Evolutionary conservation across 2,888 invertebrate species (phyloP).

Genomic region (Lasioglossum morio): DNA sequence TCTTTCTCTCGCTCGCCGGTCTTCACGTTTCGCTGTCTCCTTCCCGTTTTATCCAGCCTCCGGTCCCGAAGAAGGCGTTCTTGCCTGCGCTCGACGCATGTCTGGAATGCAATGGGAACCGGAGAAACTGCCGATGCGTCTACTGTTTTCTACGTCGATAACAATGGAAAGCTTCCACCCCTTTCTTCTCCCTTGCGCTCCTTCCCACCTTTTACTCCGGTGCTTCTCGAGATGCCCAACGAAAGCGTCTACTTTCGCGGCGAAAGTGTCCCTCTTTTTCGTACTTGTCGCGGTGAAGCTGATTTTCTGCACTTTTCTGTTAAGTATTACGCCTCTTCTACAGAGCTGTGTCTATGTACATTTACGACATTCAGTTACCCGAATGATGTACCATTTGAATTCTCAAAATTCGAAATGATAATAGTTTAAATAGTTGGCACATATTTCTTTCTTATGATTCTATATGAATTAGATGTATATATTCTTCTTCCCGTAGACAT

Average conservation of each 20-base stretch:
- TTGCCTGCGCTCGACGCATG: slow-evolving; percentile 21
- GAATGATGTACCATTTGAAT: neutral
- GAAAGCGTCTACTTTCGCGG: neutral
- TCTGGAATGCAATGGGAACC: slow-evolving; percentile 32
- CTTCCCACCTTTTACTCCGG: neutral
- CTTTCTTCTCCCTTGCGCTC: neutral
- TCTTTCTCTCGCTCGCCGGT: neutral
- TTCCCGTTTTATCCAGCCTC: neutral
- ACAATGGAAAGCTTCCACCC: neutral
- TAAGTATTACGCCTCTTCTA: neutral
- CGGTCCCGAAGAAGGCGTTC: neutral
- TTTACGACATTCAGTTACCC: neutral
- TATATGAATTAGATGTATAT: too few relatives aligned
- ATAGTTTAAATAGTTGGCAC: neutral
- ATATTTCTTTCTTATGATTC: neutral
- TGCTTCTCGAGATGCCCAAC: neutral
- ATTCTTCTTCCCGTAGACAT: neutral
- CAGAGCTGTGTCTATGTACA: neutral
- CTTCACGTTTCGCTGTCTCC: neutral
- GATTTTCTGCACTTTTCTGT: neutral
- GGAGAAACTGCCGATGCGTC: slow-evolving; percentile 31
- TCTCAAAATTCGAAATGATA: neutral
- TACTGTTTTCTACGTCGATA: slow-evolving; percentile 21
- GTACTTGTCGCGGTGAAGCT: neutral
- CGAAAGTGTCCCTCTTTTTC: neutral